These are phyloP conservation scores for Scaptomyza cyrtandrae DNA, from an alignment of 2,888 invertebrate species.

Conservation along the genomic window DNA sequence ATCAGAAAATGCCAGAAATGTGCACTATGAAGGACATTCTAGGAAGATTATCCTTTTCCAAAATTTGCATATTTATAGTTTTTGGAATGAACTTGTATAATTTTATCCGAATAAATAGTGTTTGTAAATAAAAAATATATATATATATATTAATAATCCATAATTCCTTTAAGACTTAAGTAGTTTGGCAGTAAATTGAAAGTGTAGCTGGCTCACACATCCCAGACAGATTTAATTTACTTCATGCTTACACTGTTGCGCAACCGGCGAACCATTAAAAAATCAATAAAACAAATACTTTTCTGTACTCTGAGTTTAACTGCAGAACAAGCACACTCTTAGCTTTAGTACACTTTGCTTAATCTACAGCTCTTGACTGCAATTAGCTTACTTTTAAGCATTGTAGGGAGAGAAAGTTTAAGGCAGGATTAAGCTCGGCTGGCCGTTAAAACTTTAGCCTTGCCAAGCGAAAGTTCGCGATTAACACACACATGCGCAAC, in stretches of 20 bases:
- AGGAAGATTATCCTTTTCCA: neutral
- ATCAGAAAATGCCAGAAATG: neutral
- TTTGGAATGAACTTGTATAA: no score
- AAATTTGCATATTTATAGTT: no score
- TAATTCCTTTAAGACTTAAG: neutral
- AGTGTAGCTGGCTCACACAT: neutral
- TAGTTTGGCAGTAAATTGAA: neutral
- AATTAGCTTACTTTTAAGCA: conserved; percentile 32
- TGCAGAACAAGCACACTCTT: neutral
- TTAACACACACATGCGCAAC: conserved; percentile 41
- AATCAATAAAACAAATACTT: neutral
- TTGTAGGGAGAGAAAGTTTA: conserved; percentile 19
- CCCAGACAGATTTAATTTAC: neutral
- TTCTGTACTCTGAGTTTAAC: neutral
- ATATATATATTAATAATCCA: no score
- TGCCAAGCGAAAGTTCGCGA: conserved; percentile 12
- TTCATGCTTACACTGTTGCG: neutral
- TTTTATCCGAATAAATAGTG: no score
- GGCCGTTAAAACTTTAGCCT: conserved; percentile 45
- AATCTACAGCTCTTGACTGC: conserved; percentile 16
- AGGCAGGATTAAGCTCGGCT: conserved; percentile 17
- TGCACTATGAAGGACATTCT: neutral
- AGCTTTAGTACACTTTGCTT: neutral
- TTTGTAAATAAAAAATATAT: no score
- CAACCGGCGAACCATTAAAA: neutral